These are phyloP conservation scores for Mya arenaria DNA, from an alignment of 1,140 invertebrate genomes.

Conservation along the genomic window DNA sequence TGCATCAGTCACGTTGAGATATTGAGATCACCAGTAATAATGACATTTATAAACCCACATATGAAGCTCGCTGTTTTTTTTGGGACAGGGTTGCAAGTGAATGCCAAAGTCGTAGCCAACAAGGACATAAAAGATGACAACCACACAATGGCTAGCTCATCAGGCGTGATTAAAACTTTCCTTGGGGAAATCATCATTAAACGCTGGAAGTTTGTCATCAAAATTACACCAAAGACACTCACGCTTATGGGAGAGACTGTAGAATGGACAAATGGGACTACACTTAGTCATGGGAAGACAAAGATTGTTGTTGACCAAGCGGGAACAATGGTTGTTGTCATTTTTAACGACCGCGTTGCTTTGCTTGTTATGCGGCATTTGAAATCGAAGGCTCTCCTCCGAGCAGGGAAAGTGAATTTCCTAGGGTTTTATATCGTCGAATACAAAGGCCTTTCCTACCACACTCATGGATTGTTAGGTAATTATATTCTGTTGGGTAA, in stretches of 20 bases:
- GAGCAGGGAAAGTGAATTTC: slow-evolving; percentile 50
- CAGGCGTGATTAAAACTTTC: slow-evolving; percentile 47
- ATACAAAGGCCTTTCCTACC: slow-evolving; percentile 47
- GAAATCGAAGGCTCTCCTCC: not conserved
- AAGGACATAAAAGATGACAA: slow-evolving; percentile 10
- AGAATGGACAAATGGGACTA: slow-evolving; percentile 47
- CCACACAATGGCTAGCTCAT: not conserved
- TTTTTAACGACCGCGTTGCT: slow-evolving; percentile 48
- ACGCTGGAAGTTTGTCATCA: not conserved
- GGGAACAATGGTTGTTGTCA: slow-evolving; percentile 40
- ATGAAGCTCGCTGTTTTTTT: not conserved
- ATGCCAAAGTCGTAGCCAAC: slow-evolving; percentile 47
- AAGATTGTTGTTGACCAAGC: slow-evolving; percentile 50
- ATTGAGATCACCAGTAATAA: too few relatives aligned
- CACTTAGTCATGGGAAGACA: slow-evolving; percentile 41
- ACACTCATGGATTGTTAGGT: slow-evolving; percentile 53
- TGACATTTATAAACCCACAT: too few relatives aligned
- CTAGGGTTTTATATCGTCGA: slow-evolving; percentile 54
- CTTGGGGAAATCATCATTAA: slow-evolving; percentile 51
- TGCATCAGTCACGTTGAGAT: too few relatives aligned
- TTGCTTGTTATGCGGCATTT: slow-evolving; percentile 50
- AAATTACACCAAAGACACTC: slow-evolving; percentile 24
- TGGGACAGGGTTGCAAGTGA: slow-evolving; percentile 27
- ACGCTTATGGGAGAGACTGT: slow-evolving; percentile 45
- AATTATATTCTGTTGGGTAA: not conserved